phyloP scores from a whole-genome alignment of 2,888 invertebrate species.

The Uropetala carovei region DNA sequence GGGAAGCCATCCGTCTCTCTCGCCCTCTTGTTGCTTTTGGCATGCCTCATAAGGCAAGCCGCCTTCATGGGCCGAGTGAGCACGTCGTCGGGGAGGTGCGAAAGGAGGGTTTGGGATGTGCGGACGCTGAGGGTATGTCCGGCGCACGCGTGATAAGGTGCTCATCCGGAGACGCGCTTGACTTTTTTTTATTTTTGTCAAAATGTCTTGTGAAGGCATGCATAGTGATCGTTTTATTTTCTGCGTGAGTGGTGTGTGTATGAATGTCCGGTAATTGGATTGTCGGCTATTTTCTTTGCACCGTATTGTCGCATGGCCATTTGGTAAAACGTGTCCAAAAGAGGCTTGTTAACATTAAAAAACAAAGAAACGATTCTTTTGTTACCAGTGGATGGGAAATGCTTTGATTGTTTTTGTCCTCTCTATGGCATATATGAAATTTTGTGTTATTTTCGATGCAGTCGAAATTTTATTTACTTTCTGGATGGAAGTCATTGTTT shows the following conservation, averaged over 20 bases:
- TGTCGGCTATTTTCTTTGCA: neutral
- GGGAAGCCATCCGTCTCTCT: neutral
- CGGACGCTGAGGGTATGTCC: neutral
- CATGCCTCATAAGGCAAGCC: neutral
- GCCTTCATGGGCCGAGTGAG: neutral
- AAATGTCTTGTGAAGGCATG: neutral
- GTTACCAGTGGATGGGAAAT: neutral
- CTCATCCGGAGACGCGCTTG: neutral
- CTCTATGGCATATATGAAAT: too few relatives aligned
- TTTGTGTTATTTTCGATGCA: too few relatives aligned
- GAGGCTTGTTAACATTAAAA: neutral
- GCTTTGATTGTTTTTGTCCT: neutral
- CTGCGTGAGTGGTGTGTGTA: neutral
- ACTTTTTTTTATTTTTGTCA: neutral
- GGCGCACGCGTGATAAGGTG: conserved; percentile 8
- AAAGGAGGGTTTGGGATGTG: neutral
- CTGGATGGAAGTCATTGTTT: too few relatives aligned
- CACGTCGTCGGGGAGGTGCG: neutral
- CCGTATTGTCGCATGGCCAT: neutral
- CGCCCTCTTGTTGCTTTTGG: neutral
- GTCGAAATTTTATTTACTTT: too few relatives aligned
- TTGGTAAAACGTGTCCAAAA: neutral
- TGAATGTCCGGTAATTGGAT: neutral
- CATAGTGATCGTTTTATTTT: neutral
- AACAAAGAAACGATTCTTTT: neutral